phyloP scores from a whole-genome alignment of 2,113 vertebrate genomes.

The Callospermophilus lateralis region DNA sequence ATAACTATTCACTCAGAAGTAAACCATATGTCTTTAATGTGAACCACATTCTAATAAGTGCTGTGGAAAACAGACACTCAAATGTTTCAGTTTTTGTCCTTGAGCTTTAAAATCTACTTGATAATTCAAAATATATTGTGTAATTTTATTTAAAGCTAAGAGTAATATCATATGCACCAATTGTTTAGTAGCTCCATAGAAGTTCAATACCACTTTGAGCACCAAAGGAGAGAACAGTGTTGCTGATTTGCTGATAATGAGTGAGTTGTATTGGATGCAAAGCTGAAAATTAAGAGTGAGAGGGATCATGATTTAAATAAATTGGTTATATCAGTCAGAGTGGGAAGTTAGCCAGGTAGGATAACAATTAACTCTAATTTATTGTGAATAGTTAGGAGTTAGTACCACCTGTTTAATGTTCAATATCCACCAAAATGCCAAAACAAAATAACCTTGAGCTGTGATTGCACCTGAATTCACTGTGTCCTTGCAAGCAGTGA shows the following conservation, averaged over 20 bases:
- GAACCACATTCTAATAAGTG: not conserved
- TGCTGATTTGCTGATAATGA: not conserved
- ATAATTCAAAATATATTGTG: not conserved
- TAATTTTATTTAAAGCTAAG: not conserved
- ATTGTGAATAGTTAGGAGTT: not conserved
- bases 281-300: not conserved
- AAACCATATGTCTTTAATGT: not conserved
- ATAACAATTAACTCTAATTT: conserved; percentile 35
- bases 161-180: not conserved
- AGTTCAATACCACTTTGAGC: not conserved
- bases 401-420: conserved; percentile 5
- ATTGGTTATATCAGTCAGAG: not conserved
- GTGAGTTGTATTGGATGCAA: too few species aligned
- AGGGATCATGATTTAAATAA: not conserved
- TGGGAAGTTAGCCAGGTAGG: not conserved
- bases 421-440: not conserved
- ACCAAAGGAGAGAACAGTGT: not conserved
- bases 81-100: not conserved
- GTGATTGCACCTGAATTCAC: not conserved
- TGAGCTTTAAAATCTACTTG: not conserved
- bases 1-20: not conserved
- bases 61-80: not conserved
- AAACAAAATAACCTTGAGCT: not conserved
- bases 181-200: not conserved
- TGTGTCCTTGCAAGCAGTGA: not conserved